Conservation (phyloP, 2,888 invertebrate species). For the Acrobasis suavella region DNA sequence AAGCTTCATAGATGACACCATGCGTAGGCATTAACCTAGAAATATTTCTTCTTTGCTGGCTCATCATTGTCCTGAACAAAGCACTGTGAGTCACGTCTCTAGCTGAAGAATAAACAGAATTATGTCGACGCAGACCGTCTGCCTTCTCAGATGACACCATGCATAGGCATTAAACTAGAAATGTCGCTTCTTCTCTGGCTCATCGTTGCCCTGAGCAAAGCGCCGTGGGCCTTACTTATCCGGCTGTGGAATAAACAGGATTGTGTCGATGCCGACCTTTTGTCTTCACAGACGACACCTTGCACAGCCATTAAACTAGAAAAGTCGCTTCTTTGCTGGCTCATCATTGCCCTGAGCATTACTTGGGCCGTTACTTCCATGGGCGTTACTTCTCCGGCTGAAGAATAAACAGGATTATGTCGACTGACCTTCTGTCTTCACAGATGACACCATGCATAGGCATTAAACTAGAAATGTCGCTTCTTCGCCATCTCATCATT, state of each 20-base stretch:
- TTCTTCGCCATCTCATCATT: slow-evolving; percentile 24
- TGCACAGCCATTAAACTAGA: neutral
- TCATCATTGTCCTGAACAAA: slow-evolving; percentile 31
- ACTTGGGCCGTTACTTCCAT: too few species aligned
- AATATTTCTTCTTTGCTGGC: neutral
- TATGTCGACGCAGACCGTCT: slow-evolving; percentile 46
- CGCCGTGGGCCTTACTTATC: slow-evolving; percentile 48
- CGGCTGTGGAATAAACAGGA: slow-evolving; percentile 52
- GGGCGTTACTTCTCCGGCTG: slow-evolving; percentile 47
- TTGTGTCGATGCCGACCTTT: slow-evolving; percentile 46
- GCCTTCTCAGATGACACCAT: slow-evolving; percentile 8
- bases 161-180: neutral
- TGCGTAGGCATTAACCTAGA: neutral
- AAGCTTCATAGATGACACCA: slow-evolving; percentile 19
- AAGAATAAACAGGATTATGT: slow-evolving; percentile 56
- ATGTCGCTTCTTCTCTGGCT: neutral
- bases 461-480: neutral
- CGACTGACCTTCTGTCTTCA: slow-evolving; percentile 38
- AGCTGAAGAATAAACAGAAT: slow-evolving; percentile 53
- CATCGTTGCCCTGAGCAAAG: slow-evolving; percentile 31
- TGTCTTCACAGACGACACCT: slow-evolving; percentile 19
- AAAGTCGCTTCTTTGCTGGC: neutral
- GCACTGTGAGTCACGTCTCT: slow-evolving; percentile 47
- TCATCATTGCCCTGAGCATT: slow-evolving; percentile 31
- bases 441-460: neutral